These are phyloP conservation scores for Coleophora flavipennella DNA, from an alignment of 2,888 invertebrate species.

Conservation along the genomic window DNA sequence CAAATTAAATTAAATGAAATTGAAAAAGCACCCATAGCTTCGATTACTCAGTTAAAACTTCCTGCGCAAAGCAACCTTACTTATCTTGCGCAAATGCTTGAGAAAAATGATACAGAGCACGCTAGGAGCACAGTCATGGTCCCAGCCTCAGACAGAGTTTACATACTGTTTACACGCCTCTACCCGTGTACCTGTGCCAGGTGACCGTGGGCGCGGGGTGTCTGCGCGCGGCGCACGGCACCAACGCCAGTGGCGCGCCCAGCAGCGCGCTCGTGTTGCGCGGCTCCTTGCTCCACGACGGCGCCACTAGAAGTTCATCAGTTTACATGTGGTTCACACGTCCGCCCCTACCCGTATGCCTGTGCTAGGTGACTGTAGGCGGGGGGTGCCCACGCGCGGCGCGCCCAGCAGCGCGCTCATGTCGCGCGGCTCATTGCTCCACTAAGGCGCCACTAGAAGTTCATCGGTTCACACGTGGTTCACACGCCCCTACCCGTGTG, in stretches of 20 bases:
- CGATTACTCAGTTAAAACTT: too few species aligned
- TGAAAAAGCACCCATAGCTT: too few species aligned
- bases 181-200: constrained; percentile 47
- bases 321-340: too few species aligned
- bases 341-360: background rate
- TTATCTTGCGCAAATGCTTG: too few species aligned
- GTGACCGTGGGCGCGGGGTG: constrained; percentile 78
- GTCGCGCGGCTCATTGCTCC: constrained; percentile 80
- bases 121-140: too few species aligned
- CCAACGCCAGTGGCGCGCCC: constrained; percentile 77
- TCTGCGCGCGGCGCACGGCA: constrained; percentile 82
- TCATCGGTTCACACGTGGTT: too few species aligned
- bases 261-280: constrained; percentile 78
- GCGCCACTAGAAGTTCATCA: constrained; percentile 77
- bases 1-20: too few species aligned
- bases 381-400: constrained; percentile 81
- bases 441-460: constrained; percentile 78
- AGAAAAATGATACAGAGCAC: too few species aligned
- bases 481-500: too few species aligned
- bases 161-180: too few species aligned
- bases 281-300: constrained; percentile 80
- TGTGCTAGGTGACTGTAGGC: constrained; percentile 74
- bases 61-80: too few species aligned
- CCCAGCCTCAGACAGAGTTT: too few species aligned
- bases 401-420: constrained; percentile 79